Conservation (phyloP, 2,797 vertebrate species). For the Sebastes jordani region DNA sequence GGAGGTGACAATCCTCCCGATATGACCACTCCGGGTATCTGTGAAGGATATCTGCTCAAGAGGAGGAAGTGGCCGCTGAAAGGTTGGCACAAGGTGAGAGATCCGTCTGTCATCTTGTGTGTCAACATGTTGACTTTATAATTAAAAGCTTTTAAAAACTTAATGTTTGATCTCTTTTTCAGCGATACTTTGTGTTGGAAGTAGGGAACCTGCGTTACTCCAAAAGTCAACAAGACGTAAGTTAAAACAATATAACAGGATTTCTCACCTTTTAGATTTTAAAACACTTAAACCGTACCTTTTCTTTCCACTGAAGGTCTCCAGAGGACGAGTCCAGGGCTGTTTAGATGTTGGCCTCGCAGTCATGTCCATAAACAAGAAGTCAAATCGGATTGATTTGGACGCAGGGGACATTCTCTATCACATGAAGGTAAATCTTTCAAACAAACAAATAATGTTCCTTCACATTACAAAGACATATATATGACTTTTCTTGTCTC, state of each 20-base stretch:
- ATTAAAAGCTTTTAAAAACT: not conserved
- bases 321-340: slow-evolving; percentile 89
- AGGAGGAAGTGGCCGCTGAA: slow-evolving; percentile 97
- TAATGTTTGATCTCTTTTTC: slow-evolving; percentile 27
- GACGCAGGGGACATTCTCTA: slow-evolving; percentile 94
- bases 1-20: slow-evolving; percentile 71
- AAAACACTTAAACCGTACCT: fast-evolving
- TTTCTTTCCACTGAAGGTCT: slow-evolving; percentile 74
- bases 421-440: slow-evolving; percentile 88
- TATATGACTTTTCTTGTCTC: not conserved
- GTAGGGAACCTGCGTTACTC: slow-evolving; percentile 89
- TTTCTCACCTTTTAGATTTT: not conserved
- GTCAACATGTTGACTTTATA: not conserved
- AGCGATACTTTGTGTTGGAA: slow-evolving; percentile 94
- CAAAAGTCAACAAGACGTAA: slow-evolving; percentile 91
- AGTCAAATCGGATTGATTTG: slow-evolving; percentile 90
- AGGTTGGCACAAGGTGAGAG: slow-evolving; percentile 95
- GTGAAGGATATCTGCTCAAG: slow-evolving; percentile 94
- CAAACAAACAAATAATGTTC: not conserved
- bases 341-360: slow-evolving; percentile 89
- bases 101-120: fast-evolving
- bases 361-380: slow-evolving; percentile 94
- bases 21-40: slow-evolving; percentile 74
- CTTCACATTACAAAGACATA: not conserved
- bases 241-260: slow-evolving; percentile 24